A percentile compares a stretch with the other conserved stretches of the same genome.
Conservation (phyloP, 1,140 invertebrate species). For the Steinernema khuongi region DNA sequence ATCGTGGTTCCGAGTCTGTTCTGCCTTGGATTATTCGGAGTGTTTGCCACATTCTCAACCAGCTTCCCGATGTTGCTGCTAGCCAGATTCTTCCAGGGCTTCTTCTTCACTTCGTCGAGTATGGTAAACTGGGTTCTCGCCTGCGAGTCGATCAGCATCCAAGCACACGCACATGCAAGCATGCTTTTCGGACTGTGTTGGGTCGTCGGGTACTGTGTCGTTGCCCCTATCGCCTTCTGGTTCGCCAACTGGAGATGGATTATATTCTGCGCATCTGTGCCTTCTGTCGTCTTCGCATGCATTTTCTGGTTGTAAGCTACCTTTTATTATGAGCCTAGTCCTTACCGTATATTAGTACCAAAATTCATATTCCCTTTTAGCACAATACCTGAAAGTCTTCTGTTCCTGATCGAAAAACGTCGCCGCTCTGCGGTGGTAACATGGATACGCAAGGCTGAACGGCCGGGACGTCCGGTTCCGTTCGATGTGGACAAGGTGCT, state of each 20-base stretch:
- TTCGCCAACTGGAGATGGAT: slow-evolving; percentile 17
- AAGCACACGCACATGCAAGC: slow-evolving; percentile 12
- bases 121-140: slow-evolving; percentile 20
- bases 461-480: background rate
- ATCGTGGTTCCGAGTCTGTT: slow-evolving; percentile 21
- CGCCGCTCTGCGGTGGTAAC: slow-evolving; percentile 8
- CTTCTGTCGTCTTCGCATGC: slow-evolving; percentile 10
- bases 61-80: slow-evolving; percentile 10
- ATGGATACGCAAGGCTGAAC: slow-evolving; percentile 1
- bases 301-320: slow-evolving; percentile 21
- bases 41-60: slow-evolving; percentile 9
- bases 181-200: slow-evolving; percentile 21
- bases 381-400: slow-evolving; percentile 21
- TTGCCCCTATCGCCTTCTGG: slow-evolving; percentile 19
- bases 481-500: slow-evolving; percentile 20
- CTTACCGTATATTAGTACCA: too few relatives aligned
- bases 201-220: slow-evolving; percentile 22
- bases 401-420: slow-evolving; percentile 18
- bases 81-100: slow-evolving; percentile 16
- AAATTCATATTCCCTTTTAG: slow-evolving; percentile 1
- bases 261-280: background rate
- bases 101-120: slow-evolving; percentile 21
- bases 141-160: slow-evolving; percentile 18
- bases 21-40: slow-evolving; percentile 8
- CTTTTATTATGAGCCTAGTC: background rate